These are phyloP conservation scores for Reticulitermes lucifugus DNA, from an alignment of 2,888 invertebrate genomes.

Conservation along the genomic window DNA sequence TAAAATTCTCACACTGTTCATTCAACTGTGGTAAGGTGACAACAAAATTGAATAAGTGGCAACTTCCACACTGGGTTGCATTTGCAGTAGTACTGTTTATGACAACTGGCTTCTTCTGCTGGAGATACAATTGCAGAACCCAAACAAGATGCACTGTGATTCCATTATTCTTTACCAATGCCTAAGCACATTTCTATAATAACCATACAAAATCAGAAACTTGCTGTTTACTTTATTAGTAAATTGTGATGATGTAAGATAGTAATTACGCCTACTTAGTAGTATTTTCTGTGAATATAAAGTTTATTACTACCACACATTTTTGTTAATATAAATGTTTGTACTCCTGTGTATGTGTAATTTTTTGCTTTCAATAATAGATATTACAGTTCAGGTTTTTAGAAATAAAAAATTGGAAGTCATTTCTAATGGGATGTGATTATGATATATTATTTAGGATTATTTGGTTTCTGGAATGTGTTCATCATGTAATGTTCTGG, in stretches of 20 bases:
- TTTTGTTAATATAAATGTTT: constrained; percentile 31
- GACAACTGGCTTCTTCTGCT: background rate
- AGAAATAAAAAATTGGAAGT: background rate
- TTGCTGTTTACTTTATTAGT: constrained; percentile 38
- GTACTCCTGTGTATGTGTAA: background rate
- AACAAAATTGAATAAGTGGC: too few relatives aligned
- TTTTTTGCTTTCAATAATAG: background rate
- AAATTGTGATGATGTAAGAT: constrained; percentile 24
- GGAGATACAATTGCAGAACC: background rate
- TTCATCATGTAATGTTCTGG: too few relatives aligned
- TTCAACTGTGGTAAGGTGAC: too few relatives aligned
- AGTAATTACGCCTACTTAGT: constrained; percentile 21
- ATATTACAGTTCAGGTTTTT: background rate
- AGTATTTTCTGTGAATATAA: constrained; percentile 28
- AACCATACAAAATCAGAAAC: constrained; percentile 48
- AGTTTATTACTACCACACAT: constrained; percentile 41
- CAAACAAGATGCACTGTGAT: constrained; percentile 42
- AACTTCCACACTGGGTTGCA: background rate
- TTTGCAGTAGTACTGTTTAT: background rate
- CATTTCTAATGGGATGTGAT: too few relatives aligned
- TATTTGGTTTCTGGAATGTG: too few relatives aligned
- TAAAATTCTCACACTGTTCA: too few relatives aligned
- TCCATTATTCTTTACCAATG: constrained; percentile 37
- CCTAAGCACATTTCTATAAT: constrained; percentile 36
- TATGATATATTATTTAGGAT: too few relatives aligned